Evolutionary conservation across 1,140 invertebrate genomes (phyloP).

Genomic region (Cydia strobilella): DNA sequence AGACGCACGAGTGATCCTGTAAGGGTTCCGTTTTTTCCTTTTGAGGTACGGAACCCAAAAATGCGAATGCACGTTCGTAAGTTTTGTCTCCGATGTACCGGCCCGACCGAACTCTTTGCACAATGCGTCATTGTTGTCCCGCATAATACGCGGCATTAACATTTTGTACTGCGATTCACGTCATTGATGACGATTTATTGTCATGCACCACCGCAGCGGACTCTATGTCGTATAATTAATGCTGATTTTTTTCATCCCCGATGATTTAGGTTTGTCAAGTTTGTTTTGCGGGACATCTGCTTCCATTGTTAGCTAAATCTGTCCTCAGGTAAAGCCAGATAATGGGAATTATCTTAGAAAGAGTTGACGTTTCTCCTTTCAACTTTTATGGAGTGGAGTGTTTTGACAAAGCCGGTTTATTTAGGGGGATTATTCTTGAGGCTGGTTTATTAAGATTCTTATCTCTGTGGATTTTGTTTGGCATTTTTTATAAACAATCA

Average conservation of each 20-base stretch:
- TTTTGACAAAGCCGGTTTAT: conserved; percentile 71
- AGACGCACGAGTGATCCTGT: no score
- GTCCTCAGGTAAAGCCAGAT: conserved; percentile 71
- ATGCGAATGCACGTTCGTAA: conserved; percentile 60
- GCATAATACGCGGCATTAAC: conserved; percentile 77
- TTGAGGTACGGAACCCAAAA: no score
- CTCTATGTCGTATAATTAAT: conserved; percentile 75
- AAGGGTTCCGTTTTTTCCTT: no score
- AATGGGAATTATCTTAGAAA: conserved; percentile 73
- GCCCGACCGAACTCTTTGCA: conserved; percentile 62
- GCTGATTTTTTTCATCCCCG: conserved; percentile 67
- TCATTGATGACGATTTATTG: conserved; percentile 78
- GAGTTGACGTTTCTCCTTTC: conserved; percentile 71
- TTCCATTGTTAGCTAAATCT: conserved; percentile 59
- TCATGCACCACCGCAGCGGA: conserved; percentile 49
- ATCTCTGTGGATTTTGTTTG: conserved; percentile 31
- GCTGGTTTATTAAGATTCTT: conserved; percentile 41
- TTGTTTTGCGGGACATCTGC: conserved; percentile 78
- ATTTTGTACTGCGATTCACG: conserved; percentile 74
- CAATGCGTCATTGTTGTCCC: conserved; percentile 74
- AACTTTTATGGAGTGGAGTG: conserved; percentile 70
- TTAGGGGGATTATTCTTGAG: conserved; percentile 55
- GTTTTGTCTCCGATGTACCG: conserved; percentile 54
- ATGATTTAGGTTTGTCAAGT: conserved; percentile 70
- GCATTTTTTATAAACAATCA: neutral